Percentiles rank a stretch among this genome's conserved stretches.
phyloP scores from a whole-genome alignment of 1,140 invertebrate genomes.

The Procambarus clarkii region DNA sequence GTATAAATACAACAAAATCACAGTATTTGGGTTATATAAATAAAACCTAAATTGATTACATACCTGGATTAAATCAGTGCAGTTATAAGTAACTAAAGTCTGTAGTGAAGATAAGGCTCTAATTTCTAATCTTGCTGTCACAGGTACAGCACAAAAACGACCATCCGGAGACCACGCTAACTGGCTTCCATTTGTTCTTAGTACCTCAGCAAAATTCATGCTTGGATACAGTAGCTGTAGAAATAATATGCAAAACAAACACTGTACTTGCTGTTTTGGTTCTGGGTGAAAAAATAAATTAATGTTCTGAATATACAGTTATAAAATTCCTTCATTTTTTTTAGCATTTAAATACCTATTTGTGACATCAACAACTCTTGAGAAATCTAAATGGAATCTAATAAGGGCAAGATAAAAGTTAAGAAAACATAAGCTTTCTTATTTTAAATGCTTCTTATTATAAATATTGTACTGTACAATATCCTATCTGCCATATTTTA shows the following conservation, averaged over 20 bases:
- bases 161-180: constrained; percentile 63
- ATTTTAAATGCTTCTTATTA: too few species aligned
- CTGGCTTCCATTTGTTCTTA: constrained; percentile 44
- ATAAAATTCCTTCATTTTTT: not conserved
- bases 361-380: too few species aligned
- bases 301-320: not conserved
- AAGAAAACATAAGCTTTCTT: too few species aligned
- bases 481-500: too few species aligned
- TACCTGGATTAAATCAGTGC: constrained; percentile 63
- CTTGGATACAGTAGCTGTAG: not conserved
- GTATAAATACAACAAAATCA: too few species aligned
- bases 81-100: constrained; percentile 51
- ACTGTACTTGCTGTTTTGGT: too few species aligned
- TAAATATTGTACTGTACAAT: too few species aligned
- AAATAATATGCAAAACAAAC: not conserved
- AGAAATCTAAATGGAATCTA: too few species aligned
- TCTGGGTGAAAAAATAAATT: not conserved
- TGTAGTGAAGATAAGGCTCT: constrained; percentile 44
- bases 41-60: too few species aligned
- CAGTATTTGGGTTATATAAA: too few species aligned
- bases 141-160: constrained; percentile 54
- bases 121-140: constrained; percentile 49
- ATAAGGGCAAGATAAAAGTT: too few species aligned
- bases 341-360: too few species aligned
- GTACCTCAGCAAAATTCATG: constrained; percentile 58